Evolutionary conservation across 1,140 invertebrate species (phyloP).

Genomic region (Paramacrobiotus metropolitanus): DNA sequence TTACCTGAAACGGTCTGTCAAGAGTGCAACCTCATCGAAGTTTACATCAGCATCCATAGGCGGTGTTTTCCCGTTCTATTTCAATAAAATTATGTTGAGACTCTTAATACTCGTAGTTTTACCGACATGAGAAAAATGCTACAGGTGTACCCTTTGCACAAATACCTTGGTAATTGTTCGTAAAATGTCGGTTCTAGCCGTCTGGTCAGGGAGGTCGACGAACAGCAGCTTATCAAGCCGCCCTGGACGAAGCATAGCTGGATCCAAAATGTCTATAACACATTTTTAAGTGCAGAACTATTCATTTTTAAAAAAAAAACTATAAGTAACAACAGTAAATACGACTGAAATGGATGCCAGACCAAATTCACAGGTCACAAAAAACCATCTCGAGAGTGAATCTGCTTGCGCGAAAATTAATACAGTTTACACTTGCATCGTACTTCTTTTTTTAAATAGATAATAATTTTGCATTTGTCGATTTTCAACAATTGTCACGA

Average conservation of each 20-base stretch:
- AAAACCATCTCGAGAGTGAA: too few species aligned
- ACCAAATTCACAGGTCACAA: too few species aligned
- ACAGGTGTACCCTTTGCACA: slow-evolving; percentile 5
- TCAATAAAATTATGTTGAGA: too few species aligned
- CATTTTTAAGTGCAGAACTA: too few species aligned
- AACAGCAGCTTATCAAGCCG: slow-evolving; percentile 79
- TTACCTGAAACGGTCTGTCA: slow-evolving; percentile 43
- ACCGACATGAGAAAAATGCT: slow-evolving; percentile 2
- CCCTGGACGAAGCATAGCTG: slow-evolving; percentile 76
- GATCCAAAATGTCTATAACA: slow-evolving; percentile 67
- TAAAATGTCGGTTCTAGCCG: slow-evolving; percentile 66
- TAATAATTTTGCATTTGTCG: too few species aligned
- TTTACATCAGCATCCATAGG: slow-evolving; percentile 47
- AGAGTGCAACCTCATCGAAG: slow-evolving; percentile 37
- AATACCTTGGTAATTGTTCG: slow-evolving; percentile 62
- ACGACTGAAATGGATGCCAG: too few species aligned
- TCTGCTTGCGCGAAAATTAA: too few species aligned
- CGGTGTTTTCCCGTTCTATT: slow-evolving; percentile 48
- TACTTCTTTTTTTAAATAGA: too few species aligned
- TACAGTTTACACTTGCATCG: too few species aligned
- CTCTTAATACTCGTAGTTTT: background rate
- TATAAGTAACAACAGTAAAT: too few species aligned
- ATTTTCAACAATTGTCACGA: too few species aligned
- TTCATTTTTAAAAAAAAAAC: too few species aligned
- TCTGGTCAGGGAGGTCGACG: slow-evolving; percentile 57